Evolutionary conservation across 1,140 invertebrate genomes (phyloP), one percentile per base, ranked within the genome.

Genomic region (Eupristina koningsbergeri): DNA sequence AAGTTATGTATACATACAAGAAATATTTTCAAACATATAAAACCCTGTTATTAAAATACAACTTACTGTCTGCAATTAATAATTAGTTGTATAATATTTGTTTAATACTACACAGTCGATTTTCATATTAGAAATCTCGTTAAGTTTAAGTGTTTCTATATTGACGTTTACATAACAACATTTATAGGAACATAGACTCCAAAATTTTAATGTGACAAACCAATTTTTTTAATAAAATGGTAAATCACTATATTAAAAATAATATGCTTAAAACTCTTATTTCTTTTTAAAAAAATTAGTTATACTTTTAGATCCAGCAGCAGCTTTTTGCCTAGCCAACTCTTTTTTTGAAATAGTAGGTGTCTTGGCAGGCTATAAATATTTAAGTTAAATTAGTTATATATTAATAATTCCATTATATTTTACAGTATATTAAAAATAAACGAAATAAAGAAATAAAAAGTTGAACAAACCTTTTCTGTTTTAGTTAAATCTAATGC

Each of bases 231-330:
- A 47, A 58, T 29, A 29, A 80, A 79, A 13, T 63, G 61, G 83
- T 39, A 76, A 81, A 80, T 86, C 53, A 78, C 45, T 86, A 81
- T 47, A 45, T 79, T 47, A 69, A 34, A 64, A 84, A 58, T 78
- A 29, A 81, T 74, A 47, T 34, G n/a, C 73, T 85, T 82, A 82
- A 58, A 39, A 73, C 79, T 63, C 80, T 86, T 78, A 92, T 86
- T 91, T 92, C 87, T 94, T 95, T 82, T 93, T 94, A 88, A 96
- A 96, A 90, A 96, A 96, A 73, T 94, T 95, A 39, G 94, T 94
- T 88, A 96, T 96, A 87, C 93, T 96, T 91, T 96, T 96, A 34
- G 94, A 95, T 64, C 95, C 95, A 87, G 92, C 93, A 39, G 96
- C 96, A 81, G 96, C 95, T 88, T 96, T 96, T 85, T 95, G 94